Conservation (phyloP, 2,888 invertebrate genomes). For the Euplagia quadripunctaria region DNA sequence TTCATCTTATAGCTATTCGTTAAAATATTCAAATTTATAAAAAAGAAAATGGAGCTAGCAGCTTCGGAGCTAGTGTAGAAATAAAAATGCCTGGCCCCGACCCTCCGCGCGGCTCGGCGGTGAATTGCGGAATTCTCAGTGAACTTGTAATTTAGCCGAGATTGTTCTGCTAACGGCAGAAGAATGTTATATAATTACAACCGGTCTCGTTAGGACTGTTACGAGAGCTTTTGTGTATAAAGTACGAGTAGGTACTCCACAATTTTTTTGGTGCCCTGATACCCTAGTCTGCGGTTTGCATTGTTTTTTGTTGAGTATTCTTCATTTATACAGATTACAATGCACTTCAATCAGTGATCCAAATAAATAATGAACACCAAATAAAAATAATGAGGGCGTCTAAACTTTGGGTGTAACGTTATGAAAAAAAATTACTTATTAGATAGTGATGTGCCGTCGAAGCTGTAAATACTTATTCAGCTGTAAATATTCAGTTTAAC, state of each 20-base stretch:
- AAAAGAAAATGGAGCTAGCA: not conserved
- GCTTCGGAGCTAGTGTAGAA: constrained; percentile 23
- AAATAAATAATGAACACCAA: not conserved
- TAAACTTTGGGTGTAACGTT: too few species aligned
- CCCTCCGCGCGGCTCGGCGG: constrained; percentile 24
- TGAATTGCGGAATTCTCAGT: constrained; percentile 64
- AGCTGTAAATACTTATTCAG: too few species aligned
- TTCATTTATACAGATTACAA: not conserved
- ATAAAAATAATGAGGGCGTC: too few species aligned
- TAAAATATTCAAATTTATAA: not conserved
- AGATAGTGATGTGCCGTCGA: too few species aligned
- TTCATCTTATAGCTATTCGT: not conserved
- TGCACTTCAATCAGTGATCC: not conserved
- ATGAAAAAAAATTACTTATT: too few species aligned
- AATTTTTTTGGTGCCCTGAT: constrained; percentile 54
- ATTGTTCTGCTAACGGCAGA: constrained; percentile 77
- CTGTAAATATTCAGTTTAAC: too few species aligned
- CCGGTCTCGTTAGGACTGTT: constrained; percentile 65
- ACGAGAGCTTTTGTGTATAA: constrained; percentile 60
- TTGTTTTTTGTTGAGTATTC: constrained; percentile 25
- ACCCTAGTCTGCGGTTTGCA: constrained; percentile 42
- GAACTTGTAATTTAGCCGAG: constrained; percentile 75
- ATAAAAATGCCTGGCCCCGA: constrained; percentile 38
- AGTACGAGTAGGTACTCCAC: constrained; percentile 41
- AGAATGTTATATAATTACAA: constrained; percentile 81